Evolutionary conservation across 2,113 vertebrate genomes (phyloP), one percentile per base, ranked within the genome.

Genomic region (Thunnus maccoyii): DNA sequence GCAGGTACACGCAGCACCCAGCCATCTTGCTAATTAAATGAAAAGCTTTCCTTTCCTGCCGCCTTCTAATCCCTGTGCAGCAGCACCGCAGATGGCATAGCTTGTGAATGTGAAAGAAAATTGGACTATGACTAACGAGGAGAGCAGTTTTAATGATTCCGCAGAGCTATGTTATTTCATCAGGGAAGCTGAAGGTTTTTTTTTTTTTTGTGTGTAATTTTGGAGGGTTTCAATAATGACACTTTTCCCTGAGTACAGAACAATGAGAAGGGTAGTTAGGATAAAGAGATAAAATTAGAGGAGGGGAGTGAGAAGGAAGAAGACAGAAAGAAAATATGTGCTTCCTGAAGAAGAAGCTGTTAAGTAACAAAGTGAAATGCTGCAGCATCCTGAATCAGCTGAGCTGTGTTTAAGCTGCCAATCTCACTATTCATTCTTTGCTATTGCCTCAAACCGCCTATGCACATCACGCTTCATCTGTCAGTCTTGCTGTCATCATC

Each of bases 1-100:
- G 79, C 81, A 87, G 77, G 87, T 85, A 82, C 74, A 60, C 5
- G 51, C 72, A 61, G 3, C 78, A 32, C 55, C 69, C 67, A 64
- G 87, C 75, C 78, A 83, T 86, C 85, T 76, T n/a, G 75, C 83
- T 93, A 92, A 94, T 94, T 90, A 93, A 92, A 93, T 70, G 70
- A 87, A 88, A 91, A 87, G 70, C 80, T 89, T 89, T 86, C 69
- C 72, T 77, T 85, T 86, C 90, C 81, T 47, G 80, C 84, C 73
- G 86, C 73, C 25, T 82, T n/a, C 73, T 65, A 80, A 70, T 85
- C 91, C 80, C 78, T 5, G n/a, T 18, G 72, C 75, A 11, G 67
- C 80, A 68, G 72, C 67, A 6, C 71, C 15, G 83, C 91, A 93
- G 89, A 94, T 91, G 93, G 82, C 66, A 67, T 1, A 52, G 54